These are phyloP conservation scores for Mergus octosetaceus DNA, from an alignment of 2,797 vertebrate genomes.

Conservation along the genomic window DNA sequence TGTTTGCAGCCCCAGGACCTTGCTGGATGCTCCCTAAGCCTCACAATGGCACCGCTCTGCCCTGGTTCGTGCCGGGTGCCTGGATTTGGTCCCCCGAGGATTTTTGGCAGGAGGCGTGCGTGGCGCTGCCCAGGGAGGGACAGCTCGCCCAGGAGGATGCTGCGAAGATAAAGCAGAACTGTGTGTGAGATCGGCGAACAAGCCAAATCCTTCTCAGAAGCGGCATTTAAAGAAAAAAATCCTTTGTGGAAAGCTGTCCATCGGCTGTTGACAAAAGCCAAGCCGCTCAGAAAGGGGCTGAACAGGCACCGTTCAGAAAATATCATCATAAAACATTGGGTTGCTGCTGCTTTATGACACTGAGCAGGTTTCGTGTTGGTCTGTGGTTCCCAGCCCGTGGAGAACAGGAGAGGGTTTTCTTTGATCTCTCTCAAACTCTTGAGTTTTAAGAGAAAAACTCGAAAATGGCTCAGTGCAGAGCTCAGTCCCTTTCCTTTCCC, in stretches of 20 bases:
- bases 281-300: neutral
- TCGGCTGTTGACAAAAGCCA: constrained; percentile 33
- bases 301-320: neutral
- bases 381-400: neutral
- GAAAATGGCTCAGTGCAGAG: neutral
- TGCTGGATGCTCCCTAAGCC: neutral
- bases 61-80: neutral
- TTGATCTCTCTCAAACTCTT: neutral
- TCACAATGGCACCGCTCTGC: neutral
- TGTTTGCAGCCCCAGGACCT: neutral
- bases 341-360: neutral
- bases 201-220: constrained; percentile 45
- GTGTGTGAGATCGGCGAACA: neutral
- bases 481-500: neutral
- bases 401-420: neutral
- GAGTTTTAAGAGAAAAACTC: neutral
- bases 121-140: neutral
- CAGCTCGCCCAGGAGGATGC: neutral
- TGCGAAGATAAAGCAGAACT: constrained; percentile 4
- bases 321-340: accelerated
- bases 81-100: neutral
- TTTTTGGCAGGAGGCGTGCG: neutral
- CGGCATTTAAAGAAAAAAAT: neutral
- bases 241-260: constrained; percentile 24
- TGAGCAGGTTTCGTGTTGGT: neutral